These are phyloP conservation scores for Eristalis tenax DNA, from an alignment of 2,888 invertebrate genomes.

Conservation along the genomic window DNA sequence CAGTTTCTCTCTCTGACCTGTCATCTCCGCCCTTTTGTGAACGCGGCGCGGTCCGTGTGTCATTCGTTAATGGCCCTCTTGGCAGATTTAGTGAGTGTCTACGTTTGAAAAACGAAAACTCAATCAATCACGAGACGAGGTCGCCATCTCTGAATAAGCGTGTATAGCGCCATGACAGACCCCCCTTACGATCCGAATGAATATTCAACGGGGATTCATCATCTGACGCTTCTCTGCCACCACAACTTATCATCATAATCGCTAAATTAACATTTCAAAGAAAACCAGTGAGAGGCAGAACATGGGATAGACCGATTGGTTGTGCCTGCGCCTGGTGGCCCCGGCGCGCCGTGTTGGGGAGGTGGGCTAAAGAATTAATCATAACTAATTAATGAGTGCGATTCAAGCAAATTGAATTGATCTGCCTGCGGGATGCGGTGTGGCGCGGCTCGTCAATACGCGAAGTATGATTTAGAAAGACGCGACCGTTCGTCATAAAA, in stretches of 20 bases:
- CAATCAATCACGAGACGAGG: not conserved
- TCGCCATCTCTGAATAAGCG: not conserved
- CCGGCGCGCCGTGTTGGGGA: not conserved
- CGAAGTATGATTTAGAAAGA: not conserved
- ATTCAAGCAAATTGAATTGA: constrained; percentile 52
- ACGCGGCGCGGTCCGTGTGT: not conserved
- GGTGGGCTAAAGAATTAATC: constrained; percentile 31
- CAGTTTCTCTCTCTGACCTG: not conserved
- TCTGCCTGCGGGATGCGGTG: constrained; percentile 3
- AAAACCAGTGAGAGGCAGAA: not conserved
- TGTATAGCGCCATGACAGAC: not conserved
- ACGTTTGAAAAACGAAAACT: not conserved
- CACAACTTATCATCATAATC: constrained; percentile 17
- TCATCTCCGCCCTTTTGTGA: not conserved
- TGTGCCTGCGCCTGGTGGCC: no score
- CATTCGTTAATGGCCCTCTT: not conserved
- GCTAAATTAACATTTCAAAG: constrained; percentile 43
- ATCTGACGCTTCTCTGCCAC: constrained; percentile 8
- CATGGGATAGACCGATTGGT: not conserved
- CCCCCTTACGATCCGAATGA: not conserved
- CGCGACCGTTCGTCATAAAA: constrained; percentile 18
- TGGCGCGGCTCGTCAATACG: not conserved
- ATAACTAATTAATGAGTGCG: constrained; percentile 50
- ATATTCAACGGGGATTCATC: constrained; percentile 22
- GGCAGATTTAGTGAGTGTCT: not conserved